phyloP scores from a whole-genome alignment of 2,888 invertebrate species.

The Xanthia icteritia region DNA sequence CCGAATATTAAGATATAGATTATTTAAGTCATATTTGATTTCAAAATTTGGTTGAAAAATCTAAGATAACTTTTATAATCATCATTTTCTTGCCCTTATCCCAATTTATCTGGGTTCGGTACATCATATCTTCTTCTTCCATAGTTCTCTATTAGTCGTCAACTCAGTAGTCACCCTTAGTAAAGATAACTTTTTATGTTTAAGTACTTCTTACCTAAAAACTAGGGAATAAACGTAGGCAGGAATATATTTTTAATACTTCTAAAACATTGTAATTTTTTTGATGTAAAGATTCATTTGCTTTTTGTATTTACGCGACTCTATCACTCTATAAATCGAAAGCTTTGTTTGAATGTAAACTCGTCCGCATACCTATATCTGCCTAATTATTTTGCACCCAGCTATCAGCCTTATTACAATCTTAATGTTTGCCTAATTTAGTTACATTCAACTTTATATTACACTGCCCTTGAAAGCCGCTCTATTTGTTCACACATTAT shows the following conservation, averaged over 20 bases:
- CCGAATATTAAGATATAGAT: no score
- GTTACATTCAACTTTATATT: not conserved
- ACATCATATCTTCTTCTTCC: no score
- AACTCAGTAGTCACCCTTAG: not conserved
- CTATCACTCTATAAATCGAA: conserved; percentile 4
- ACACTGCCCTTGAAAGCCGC: not conserved
- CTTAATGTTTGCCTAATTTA: not conserved
- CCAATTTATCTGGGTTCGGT: no score
- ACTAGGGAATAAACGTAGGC: not conserved
- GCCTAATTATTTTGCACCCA: not conserved
- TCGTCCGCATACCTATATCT: not conserved
- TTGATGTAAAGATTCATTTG: not conserved
- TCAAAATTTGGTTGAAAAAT: not conserved
- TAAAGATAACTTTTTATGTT: not conserved
- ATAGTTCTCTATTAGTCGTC: no score
- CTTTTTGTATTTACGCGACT: not conserved
- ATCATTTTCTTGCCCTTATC: not conserved
- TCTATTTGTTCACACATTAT: not conserved
- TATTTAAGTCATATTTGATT: not conserved
- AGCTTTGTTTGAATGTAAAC: conserved; percentile 2
- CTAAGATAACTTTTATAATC: not conserved
- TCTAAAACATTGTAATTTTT: not conserved
- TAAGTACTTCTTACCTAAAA: not conserved
- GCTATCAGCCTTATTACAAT: not conserved
- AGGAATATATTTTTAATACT: conserved; percentile 1